Conservation (phyloP, 1,140 invertebrate genomes). For the Scaptomyza pallida region DNA sequence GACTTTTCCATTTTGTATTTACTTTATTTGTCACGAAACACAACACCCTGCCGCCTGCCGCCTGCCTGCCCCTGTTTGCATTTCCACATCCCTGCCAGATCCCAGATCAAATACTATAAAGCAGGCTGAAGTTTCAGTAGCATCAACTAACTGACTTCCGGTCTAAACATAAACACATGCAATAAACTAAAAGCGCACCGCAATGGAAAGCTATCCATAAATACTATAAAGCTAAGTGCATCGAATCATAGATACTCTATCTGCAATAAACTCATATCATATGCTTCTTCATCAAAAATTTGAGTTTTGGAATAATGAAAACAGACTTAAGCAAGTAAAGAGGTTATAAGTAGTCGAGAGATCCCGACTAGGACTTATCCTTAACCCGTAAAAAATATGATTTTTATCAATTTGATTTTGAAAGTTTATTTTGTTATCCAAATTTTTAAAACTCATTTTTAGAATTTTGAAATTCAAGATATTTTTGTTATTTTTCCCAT, state of each 20-base stretch:
- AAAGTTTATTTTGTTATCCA: no score
- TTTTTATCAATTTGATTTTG: no score
- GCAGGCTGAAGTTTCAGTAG: conserved; percentile 23
- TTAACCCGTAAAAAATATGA: no score
- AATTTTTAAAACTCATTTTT: no score
- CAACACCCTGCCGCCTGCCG: neutral
- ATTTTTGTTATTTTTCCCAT: no score
- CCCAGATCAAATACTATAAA: conserved; percentile 1
- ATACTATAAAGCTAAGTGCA: neutral
- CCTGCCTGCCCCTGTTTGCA: conserved; percentile 47
- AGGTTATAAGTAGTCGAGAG: no score
- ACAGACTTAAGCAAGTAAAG: no score
- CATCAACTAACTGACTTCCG: conserved; percentile 55
- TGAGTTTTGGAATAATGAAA: no score
- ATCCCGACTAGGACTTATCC: no score
- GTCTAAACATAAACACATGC: conserved; percentile 63
- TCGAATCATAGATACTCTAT: conserved; percentile 26
- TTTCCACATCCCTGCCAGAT: conserved; percentile 50
- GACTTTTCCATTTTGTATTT: conserved; percentile 62
- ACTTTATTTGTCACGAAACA: conserved; percentile 43
- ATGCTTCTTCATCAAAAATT: no score
- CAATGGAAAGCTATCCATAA: conserved; percentile 14
- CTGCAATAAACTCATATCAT: no score
- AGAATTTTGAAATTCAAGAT: no score
- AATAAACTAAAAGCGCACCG: conserved; percentile 22